Evolutionary conservation across 1,140 invertebrate genomes (phyloP).

Genomic region (Drosophila grimshawi): DNA sequence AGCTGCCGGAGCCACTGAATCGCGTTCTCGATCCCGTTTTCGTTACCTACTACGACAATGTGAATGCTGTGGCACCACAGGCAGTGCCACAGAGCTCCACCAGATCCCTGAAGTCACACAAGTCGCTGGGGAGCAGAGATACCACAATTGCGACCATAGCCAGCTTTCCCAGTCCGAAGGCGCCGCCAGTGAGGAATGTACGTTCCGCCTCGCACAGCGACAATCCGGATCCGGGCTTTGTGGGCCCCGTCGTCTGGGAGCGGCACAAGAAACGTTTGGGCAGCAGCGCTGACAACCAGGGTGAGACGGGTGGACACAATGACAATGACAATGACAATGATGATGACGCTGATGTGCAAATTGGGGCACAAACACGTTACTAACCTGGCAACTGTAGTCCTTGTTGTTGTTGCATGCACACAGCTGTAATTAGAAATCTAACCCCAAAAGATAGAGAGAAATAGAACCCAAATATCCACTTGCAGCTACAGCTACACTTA

Average conservation of each 20-base stretch:
- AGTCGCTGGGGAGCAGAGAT: conserved; percentile 52
- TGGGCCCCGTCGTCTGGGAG: conserved; percentile 93
- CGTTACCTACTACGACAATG: conserved; percentile 87
- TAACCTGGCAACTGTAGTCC: conserved; percentile 70
- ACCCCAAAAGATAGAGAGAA: conserved; percentile 42
- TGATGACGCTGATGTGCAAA: conserved; percentile 56
- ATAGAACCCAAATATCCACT: conserved; percentile 19
- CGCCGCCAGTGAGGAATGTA: conserved; percentile 57
- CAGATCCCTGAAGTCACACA: conserved; percentile 58
- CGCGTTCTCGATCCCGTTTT: conserved; percentile 91
- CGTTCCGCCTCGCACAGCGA: conserved; percentile 80
- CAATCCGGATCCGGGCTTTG: conserved; percentile 90
- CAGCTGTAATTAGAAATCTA: conserved; percentile 35
- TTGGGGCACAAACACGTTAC: conserved; percentile 69
- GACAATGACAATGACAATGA: conserved; percentile 33
- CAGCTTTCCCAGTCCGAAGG: conserved; percentile 79
- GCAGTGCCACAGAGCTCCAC: conserved; percentile 49
- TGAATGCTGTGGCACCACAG: conserved; percentile 84
- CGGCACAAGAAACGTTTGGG: conserved; percentile 86
- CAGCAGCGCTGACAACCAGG: conserved; percentile 77
- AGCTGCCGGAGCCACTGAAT: conserved; percentile 88
- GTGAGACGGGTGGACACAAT: conserved; percentile 68
- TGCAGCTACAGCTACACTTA: conserved; percentile 29
- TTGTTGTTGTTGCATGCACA: conserved; percentile 68
- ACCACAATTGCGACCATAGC: conserved; percentile 76